phyloP scores from a whole-genome alignment of 2,113 vertebrate species.

The Marmota monax region DNA sequence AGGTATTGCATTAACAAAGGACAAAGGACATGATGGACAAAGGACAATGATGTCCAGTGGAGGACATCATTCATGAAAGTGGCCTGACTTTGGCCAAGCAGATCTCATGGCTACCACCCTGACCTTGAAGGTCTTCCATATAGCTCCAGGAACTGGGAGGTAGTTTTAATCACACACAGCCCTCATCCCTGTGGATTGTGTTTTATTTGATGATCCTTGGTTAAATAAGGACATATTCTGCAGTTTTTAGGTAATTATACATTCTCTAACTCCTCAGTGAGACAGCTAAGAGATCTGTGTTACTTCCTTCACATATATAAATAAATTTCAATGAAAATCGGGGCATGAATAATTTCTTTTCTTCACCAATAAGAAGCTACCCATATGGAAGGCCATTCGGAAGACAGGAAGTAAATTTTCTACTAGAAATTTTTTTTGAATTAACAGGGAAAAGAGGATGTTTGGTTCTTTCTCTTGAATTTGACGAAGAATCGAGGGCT shows the following conservation, averaged over 20 bases:
- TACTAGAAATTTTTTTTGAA: neutral
- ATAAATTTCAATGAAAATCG: constrained; percentile 7
- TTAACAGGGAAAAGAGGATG: constrained; percentile 44
- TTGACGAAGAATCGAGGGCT: neutral
- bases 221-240: neutral
- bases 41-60: neutral
- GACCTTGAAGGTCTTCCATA: neutral
- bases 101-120: accelerated
- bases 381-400: neutral
- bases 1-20: neutral
- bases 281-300: constrained; percentile 63
- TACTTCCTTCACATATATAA: constrained; percentile 61
- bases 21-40: neutral
- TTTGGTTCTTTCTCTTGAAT: neutral
- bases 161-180: neutral
- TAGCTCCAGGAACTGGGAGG: neutral
- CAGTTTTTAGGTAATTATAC: neutral
- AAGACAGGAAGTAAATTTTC: neutral
- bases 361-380: neutral
- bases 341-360: neutral
- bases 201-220: neutral
- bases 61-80: neutral
- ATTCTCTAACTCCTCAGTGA: neutral
- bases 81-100: neutral
- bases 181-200: neutral